Base-by-base conservation (phyloP, 2,888 invertebrate genomes). In the Drosophila lutescens region DNA sequence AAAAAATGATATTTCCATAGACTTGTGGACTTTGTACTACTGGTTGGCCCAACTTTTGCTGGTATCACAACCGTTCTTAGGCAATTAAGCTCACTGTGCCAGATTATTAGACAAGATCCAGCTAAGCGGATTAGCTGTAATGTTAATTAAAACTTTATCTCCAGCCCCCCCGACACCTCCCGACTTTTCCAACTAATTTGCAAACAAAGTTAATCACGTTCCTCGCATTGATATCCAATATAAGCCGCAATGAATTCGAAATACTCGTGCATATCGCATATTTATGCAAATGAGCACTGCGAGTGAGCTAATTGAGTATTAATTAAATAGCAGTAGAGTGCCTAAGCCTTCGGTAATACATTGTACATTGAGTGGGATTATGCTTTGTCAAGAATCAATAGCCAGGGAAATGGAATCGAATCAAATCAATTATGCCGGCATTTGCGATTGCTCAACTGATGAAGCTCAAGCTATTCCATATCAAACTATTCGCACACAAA, bases 281-380 rank as follows among this genome's bases (percentile, higher is more conserved):
- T 74, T 75, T 78, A 84, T 84, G 84, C 81, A 81, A 86, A 86
- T 84, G 55, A 53, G 30, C 34, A 12, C 65, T 32, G 63, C 59
- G 56, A 69, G 62, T 61, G 47, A 81, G 77, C 86, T 84, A 86
- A 86, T 85, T 85, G 86, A 59, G 71, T 74, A 86, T 81, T 86
- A 81, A 86, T 80, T 81, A 77, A 80, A 80, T 80, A 58, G 57
- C 55, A 46, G 41, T 43, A 53, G 47, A 57, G 53, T 51, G 58
- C 44, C 54, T 59, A 73, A 73, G 61, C 66, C 68, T 55, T 55
- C 65, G 51, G 51, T 17, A 54, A 32, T 71, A 70, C 82, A 82
- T 73, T 76, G 76, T 79, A 74, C 77, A 61, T 56, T 61, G 66
- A 57, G 56, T 73, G 59, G 74, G 68, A 72, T 81, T 79, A 74